A percentile compares a stretch with the other conserved stretches of the same genome.
Evolutionary conservation across 2,113 vertebrate genomes (phyloP).

Genomic region (Aepyceros melampus): DNA sequence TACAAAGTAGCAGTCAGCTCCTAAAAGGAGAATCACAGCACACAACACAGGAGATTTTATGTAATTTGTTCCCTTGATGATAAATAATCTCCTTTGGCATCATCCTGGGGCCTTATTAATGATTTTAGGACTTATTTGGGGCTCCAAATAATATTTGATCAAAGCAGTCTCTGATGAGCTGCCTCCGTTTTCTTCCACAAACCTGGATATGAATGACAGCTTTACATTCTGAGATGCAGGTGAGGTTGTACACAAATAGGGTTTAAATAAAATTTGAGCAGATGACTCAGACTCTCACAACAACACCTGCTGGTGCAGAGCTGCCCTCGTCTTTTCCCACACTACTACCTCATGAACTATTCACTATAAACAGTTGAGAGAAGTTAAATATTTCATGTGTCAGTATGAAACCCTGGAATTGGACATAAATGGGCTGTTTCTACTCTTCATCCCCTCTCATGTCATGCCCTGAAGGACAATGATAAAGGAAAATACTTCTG

Average conservation of each 20-base stretch:
- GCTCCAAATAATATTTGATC: background rate
- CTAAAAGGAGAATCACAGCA: background rate
- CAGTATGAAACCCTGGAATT: background rate
- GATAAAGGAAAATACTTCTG: background rate
- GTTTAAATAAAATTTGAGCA: background rate
- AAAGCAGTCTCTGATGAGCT: background rate
- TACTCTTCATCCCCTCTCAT: rapidly evolving
- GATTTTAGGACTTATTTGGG: background rate
- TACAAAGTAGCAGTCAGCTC: background rate
- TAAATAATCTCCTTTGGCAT: background rate
- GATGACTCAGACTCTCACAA: background rate
- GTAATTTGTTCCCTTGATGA: background rate
- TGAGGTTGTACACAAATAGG: background rate
- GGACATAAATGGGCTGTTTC: background rate
- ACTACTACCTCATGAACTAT: background rate
- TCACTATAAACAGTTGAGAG: background rate
- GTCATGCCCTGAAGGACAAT: background rate
- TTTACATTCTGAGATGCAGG: background rate
- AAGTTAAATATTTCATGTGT: background rate
- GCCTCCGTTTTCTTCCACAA: background rate
- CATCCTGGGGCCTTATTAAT: background rate
- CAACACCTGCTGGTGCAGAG: too few relatives aligned
- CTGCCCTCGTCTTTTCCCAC: background rate
- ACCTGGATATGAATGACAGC: background rate
- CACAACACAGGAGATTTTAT: background rate